Conservation (phyloP, 2,113 vertebrate genomes). For the Alces alces region DNA sequence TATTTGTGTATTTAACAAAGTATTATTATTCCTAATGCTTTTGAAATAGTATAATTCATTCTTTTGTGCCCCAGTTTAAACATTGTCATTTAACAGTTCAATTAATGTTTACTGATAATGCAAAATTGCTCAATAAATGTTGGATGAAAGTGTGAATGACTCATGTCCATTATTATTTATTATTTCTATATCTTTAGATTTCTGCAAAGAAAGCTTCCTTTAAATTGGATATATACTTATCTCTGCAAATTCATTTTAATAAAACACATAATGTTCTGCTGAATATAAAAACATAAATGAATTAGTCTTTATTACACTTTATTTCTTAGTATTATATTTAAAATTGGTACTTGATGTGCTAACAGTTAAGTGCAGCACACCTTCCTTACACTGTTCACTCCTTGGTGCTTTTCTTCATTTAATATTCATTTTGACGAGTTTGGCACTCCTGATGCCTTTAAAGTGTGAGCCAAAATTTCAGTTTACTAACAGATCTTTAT, state of each 20-base stretch:
- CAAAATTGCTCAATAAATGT: neutral
- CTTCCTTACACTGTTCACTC: neutral
- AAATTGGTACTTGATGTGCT: slow-evolving; percentile 45
- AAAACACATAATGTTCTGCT: slow-evolving; percentile 28
- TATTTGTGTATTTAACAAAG: neutral
- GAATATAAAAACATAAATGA: slow-evolving; percentile 13
- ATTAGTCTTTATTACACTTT: slow-evolving; percentile 35
- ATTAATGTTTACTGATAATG: neutral
- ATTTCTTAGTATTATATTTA: slow-evolving; percentile 6
- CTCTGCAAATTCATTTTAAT: slow-evolving; percentile 34
- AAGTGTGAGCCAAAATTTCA: neutral
- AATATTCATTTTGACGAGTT: slow-evolving; percentile 18
- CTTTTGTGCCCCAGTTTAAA: neutral
- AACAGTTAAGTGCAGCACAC: neutral
- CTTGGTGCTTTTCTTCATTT: slow-evolving; percentile 3
- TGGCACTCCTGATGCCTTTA: neutral
- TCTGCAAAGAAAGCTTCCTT: slow-evolving; percentile 26
- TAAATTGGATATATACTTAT: slow-evolving; percentile 1
- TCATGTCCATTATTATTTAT: slow-evolving; percentile 5
- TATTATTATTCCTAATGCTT: neutral
- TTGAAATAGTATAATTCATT: slow-evolving; percentile 21
- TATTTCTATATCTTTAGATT: slow-evolving; percentile 33
- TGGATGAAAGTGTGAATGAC: slow-evolving; percentile 24
- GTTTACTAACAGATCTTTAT: neutral
- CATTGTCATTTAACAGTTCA: neutral